Evolutionary conservation across 1,140 invertebrate species (phyloP).

Genomic region (Homarus americanus): DNA sequence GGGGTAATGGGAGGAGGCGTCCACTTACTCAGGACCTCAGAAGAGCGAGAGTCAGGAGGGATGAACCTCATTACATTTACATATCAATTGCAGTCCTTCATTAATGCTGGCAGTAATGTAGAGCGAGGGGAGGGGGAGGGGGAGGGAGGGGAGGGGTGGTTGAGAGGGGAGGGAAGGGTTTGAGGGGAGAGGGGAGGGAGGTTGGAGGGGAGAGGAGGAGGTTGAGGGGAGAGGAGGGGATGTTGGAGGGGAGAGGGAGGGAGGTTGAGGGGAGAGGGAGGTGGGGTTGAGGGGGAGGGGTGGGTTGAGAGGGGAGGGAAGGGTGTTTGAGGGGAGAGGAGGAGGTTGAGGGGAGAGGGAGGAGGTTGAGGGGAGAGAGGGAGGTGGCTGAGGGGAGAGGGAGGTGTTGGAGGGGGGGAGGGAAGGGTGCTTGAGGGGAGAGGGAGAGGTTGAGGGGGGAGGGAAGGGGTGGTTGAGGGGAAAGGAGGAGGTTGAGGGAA

Average conservation of each 20-base stretch:
- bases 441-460: too few relatives aligned
- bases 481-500: too few relatives aligned
- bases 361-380: too few relatives aligned
- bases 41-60: constrained; percentile 6
- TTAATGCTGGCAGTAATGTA: constrained; percentile 20
- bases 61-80: constrained; percentile 48
- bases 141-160: neutral
- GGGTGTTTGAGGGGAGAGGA: neutral
- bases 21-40: neutral
- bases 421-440: too few relatives aligned
- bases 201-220: neutral
- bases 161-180: neutral
- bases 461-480: too few relatives aligned
- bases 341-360: neutral
- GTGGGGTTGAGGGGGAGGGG: neutral
- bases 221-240: neutral
- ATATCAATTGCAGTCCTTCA: constrained; percentile 55
- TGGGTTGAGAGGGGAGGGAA: constrained; percentile 12
- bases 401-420: neutral
- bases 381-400: too few relatives aligned
- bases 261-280: neutral
- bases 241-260: neutral
- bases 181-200: neutral
- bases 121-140: neutral
- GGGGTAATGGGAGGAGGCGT: neutral